Evolutionary conservation across 2,888 invertebrate species (phyloP).

Genomic region (Acronicta aceris): DNA sequence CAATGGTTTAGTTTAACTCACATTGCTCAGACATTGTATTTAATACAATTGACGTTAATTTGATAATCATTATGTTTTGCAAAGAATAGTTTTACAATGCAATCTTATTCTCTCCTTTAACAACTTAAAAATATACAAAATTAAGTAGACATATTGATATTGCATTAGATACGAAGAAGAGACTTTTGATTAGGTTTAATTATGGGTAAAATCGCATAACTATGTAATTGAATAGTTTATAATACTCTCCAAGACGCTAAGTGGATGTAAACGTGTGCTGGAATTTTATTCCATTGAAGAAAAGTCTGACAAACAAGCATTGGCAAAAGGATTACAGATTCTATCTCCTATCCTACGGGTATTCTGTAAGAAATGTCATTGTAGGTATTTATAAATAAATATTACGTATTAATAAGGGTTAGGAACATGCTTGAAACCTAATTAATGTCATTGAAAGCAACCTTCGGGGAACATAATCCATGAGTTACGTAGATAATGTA

Average conservation of each 20-base stretch:
- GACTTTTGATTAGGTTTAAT: slow-evolving; percentile 23
- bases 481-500: slow-evolving; percentile 45
- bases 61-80: slow-evolving; percentile 70
- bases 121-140: slow-evolving; percentile 78
- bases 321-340: slow-evolving; percentile 58
- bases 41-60: slow-evolving; percentile 84
- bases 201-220: slow-evolving; percentile 40
- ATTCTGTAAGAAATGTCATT: slow-evolving; percentile 61
- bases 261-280: slow-evolving; percentile 53
- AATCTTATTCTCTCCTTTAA: slow-evolving; percentile 89
- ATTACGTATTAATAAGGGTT: slow-evolving; percentile 70
- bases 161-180: slow-evolving; percentile 48
- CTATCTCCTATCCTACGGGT: slow-evolving; percentile 58
- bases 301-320: slow-evolving; percentile 56
- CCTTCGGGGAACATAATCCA: slow-evolving; percentile 47
- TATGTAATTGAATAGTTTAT: slow-evolving; percentile 39
- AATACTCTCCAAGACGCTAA: slow-evolving; percentile 39
- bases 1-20: slow-evolving; percentile 73
- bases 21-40: slow-evolving; percentile 81
- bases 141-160: slow-evolving; percentile 52
- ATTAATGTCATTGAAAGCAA: slow-evolving; percentile 52
- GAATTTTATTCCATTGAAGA: slow-evolving; percentile 77
- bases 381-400: slow-evolving; percentile 69
- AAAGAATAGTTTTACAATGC: slow-evolving; percentile 83
- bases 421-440: slow-evolving; percentile 72